These are phyloP conservation scores for Ichneumoninae sp. DNA, from an alignment of 2,888 invertebrate genomes.

Conservation along the genomic window DNA sequence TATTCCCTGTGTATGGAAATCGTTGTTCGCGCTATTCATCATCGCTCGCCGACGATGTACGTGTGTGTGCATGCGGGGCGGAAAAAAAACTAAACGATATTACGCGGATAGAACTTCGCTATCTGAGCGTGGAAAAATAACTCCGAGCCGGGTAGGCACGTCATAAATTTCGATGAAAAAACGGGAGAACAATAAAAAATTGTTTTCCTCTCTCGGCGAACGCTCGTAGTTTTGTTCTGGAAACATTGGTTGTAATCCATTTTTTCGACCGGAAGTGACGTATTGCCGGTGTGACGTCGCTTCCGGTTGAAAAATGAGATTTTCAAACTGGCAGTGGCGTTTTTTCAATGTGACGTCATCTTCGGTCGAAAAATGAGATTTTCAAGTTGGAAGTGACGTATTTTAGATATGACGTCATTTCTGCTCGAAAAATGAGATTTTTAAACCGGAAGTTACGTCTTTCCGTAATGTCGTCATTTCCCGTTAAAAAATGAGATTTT, in stretches of 20 bases:
- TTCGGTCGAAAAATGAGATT: too few relatives aligned
- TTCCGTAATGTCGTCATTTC: too few relatives aligned
- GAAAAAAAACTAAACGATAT: not conserved
- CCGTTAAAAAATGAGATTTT: too few relatives aligned
- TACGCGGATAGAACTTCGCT: not conserved
- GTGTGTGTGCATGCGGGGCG: not conserved
- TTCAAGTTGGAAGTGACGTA: too few relatives aligned
- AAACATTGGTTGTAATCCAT: not conserved
- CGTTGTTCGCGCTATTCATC: constrained; percentile 40
- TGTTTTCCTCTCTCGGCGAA: constrained; percentile 10
- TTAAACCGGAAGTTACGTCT: too few relatives aligned
- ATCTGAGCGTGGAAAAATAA: not conserved
- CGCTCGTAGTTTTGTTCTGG: not conserved
- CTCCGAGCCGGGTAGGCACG: not conserved
- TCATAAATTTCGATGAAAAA: not conserved
- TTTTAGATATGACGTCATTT: not conserved
- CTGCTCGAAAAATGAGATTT: not conserved
- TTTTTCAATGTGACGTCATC: too few relatives aligned
- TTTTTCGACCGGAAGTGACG: not conserved
- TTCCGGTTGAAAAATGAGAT: not conserved
- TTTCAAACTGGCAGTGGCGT: too few relatives aligned
- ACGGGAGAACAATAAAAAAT: constrained; percentile 8
- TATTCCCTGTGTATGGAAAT: not conserved
- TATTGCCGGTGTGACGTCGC: not conserved
- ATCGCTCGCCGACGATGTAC: constrained; percentile 22